Conservation (phyloP, 1,140 invertebrate genomes). For the Ceratina calcarata region DNA sequence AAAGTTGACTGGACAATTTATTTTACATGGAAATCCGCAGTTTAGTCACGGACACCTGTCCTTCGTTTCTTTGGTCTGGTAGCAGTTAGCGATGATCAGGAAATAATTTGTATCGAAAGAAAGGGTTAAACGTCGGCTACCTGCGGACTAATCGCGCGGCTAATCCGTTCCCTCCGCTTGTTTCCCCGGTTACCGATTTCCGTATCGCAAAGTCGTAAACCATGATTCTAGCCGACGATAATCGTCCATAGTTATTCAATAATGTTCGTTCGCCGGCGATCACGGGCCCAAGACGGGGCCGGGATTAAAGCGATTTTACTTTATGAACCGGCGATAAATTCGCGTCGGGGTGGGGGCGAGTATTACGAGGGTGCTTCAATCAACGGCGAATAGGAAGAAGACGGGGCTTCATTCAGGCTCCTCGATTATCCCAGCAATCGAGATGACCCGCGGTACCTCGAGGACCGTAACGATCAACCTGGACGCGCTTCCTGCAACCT, state of each 20-base stretch:
- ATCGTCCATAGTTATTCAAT: conserved; percentile 50
- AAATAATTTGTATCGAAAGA: too few relatives aligned
- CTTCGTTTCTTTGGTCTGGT: too few relatives aligned
- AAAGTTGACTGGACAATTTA: too few relatives aligned
- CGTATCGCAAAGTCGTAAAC: conserved; percentile 30
- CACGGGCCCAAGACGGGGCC: conserved; percentile 9
- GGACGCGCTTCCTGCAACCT: conserved; percentile 54
- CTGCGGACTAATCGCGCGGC: too few relatives aligned
- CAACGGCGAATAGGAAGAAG: not conserved
- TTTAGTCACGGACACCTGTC: too few relatives aligned
- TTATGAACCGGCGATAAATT: conserved; percentile 54
- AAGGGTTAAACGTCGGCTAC: too few relatives aligned
- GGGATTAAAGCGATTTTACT: conserved; percentile 56
- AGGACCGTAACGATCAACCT: conserved; percentile 62
- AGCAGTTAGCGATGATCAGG: too few relatives aligned
- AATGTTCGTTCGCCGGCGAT: conserved; percentile 39
- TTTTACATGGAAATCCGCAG: too few relatives aligned
- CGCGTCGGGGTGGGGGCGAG: conserved; percentile 9
- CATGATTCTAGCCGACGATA: conserved; percentile 44
- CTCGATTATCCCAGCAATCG: conserved; percentile 63
- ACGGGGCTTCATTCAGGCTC: conserved; percentile 53
- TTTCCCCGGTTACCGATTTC: conserved; percentile 10
- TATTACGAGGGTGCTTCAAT: conserved; percentile 7
- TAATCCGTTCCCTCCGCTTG: too few relatives aligned
- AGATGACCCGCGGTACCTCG: conserved; percentile 58